Base-by-base conservation (phyloP, 2,888 invertebrate species). In the Meliscaeva auricollis region DNA sequence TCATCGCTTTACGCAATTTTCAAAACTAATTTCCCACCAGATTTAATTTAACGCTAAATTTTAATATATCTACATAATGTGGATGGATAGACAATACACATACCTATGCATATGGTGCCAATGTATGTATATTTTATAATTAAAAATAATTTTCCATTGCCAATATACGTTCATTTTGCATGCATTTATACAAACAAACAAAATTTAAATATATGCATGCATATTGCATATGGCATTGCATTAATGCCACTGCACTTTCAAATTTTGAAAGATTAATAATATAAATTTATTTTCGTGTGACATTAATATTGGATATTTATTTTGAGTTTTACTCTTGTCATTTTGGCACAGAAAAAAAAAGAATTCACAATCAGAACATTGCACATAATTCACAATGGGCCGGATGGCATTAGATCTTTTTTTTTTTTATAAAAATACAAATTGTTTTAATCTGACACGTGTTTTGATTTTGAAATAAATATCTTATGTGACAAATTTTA, bases 11-110 rank as follows among this genome's bases (percentile, higher is more conserved):
- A 68, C 64, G 66, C 64, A 79, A 79, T 66, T 64, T 73, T 56
- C 44, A 77, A 79, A 79, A 66, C 66, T 73, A 66, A 72, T 78
- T 78, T 72, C 79, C 58, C 56, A 73, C 7, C 66, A 69, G 54
- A 80, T 70, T 81, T 72, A 81, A 81, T 81, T 81, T 81, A 76
- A 81, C 70, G 81, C 56, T 76, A 75, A 66, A 76, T 81, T 81
- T 66, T 81, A 64, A 81, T 64, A 60, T 8, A 35, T 6, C 5
- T 58, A 15, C 15, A 11, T 13, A 26, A 30, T n/a, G 9, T 32
- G 13, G 2, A 15, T 26, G n/a, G n/a, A 13, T 26, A n/a, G 30
- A 38, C 17, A 11, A 38, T 62, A 44, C 62, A 52, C 22, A 52
- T 41, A 13, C 22, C n/a, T n/a, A n/a, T 26, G 26, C 26, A 1